Percentiles rank a stretch among this genome's conserved stretches.
These are phyloP conservation scores for Trypoxylon attenuatum DNA, from an alignment of 2,888 invertebrate species.

Conservation along the genomic window DNA sequence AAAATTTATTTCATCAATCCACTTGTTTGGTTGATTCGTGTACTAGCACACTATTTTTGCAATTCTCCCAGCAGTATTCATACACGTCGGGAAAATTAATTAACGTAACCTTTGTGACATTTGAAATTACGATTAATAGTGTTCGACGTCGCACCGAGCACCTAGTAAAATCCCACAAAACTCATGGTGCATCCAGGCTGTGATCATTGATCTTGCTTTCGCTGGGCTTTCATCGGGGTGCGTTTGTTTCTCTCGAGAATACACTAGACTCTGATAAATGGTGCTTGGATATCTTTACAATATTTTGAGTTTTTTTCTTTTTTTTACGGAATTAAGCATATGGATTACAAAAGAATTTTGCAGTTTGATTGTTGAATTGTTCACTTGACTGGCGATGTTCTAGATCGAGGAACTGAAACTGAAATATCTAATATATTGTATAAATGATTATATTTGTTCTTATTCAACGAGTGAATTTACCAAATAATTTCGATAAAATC, in stretches of 20 bases:
- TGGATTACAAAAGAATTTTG: too few relatives aligned
- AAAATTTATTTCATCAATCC: background rate
- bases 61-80: background rate
- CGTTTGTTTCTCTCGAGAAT: conserved; percentile 4
- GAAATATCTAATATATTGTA: too few relatives aligned
- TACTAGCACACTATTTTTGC: background rate
- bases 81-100: conserved; percentile 21
- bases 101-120: conserved; percentile 1
- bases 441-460: too few relatives aligned
- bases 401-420: too few relatives aligned
- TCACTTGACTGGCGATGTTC: too few relatives aligned
- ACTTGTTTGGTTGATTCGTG: background rate
- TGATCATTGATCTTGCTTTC: background rate
- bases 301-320: too few relatives aligned
- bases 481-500: too few relatives aligned
- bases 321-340: too few relatives aligned
- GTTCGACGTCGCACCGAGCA: background rate
- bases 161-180: background rate
- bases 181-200: background rate
- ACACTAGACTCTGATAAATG: too few relatives aligned
- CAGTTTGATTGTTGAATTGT: too few relatives aligned
- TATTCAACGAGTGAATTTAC: too few relatives aligned
- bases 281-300: too few relatives aligned
- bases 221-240: background rate
- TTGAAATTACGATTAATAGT: conserved; percentile 21